Base-by-base conservation (phyloP, 2,797 vertebrate species). In the Arctocebus calabarensis region DNA sequence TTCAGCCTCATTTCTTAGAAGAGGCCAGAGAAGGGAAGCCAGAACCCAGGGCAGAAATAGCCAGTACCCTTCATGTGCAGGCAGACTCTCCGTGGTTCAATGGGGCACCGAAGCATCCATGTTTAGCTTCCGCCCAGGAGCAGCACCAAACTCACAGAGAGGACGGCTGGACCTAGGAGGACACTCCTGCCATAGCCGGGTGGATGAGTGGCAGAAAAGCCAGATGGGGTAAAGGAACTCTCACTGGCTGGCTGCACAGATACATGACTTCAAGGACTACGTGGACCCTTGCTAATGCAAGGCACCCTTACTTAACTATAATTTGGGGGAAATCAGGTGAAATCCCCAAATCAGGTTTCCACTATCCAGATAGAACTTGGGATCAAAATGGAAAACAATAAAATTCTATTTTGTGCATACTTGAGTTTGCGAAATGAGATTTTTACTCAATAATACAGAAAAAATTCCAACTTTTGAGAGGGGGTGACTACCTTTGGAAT, bases 391-490 rank as follows among this genome's bases (percentile, higher is more conserved):
- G 19, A 78, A 94, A 88, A 92, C 17, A 66, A 32, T 29, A 34
- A 14, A 32, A 59, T 77, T 78, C 77, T 88, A 61, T 48, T 70
- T 81, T 77, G 25, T 82, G 25, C 17, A 32, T 61, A 71, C 22
- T 48, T 57, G 71, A 75, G 27, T 70, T 78, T 86, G 5, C 37
- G 34, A 94, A 85, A 40, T 92, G 29, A 90, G 19, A 37, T 85
- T 77, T 88, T 20, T 34, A 40, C n/a, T 13, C 5, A 85, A 32
- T 25, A 55, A 68, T 7, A 0, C 75, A 81, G 17, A 32, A 84
- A 82, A 95, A 52, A 88, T 43, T 95, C 48, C 48, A 92, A 74
- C 4, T 57, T 73, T 45, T 62, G 62, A 78, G 16, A 74, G 40
- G 3, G 1, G 79, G 27, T 34, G 6, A 61, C 10, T 43, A 40